Conservation (phyloP, 2,797 vertebrate species). For the Tangara arthus region DNA sequence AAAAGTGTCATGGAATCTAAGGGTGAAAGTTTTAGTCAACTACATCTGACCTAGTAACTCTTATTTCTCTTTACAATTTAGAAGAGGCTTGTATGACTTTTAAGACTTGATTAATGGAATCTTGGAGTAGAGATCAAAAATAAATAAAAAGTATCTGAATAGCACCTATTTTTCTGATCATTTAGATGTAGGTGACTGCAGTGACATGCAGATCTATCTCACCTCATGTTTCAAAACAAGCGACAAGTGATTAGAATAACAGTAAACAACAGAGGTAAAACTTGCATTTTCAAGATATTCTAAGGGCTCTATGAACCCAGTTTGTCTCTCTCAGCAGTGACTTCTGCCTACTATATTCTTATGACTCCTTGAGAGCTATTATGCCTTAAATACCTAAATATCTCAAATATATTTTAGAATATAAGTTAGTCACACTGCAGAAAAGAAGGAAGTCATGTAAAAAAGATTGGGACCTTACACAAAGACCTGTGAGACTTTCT, state of each 20-base stretch:
- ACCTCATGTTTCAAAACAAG: background rate
- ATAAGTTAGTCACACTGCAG: background rate
- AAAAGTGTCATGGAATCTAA: background rate
- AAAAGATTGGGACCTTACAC: background rate
- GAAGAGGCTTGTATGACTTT: background rate
- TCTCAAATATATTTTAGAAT: background rate
- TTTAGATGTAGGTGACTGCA: background rate
- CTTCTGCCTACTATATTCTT: background rate
- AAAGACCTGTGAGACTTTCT: background rate
- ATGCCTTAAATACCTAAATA: background rate
- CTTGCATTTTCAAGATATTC: background rate
- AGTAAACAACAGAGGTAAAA: background rate
- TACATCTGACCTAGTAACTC: background rate
- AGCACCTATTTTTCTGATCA: background rate
- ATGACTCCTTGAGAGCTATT: background rate
- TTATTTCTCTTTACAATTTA: background rate
- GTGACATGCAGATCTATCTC: background rate
- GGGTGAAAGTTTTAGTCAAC: background rate
- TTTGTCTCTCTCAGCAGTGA: background rate
- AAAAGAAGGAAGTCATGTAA: background rate
- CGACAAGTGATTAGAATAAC: background rate
- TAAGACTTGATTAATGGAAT: background rate
- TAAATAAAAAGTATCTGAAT: background rate
- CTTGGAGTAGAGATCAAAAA: background rate
- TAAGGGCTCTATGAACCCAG: background rate